Evolutionary conservation across 2,797 vertebrate genomes (phyloP), one percentile per base, ranked within the genome.

Genomic region (Scarus forsteni): DNA sequence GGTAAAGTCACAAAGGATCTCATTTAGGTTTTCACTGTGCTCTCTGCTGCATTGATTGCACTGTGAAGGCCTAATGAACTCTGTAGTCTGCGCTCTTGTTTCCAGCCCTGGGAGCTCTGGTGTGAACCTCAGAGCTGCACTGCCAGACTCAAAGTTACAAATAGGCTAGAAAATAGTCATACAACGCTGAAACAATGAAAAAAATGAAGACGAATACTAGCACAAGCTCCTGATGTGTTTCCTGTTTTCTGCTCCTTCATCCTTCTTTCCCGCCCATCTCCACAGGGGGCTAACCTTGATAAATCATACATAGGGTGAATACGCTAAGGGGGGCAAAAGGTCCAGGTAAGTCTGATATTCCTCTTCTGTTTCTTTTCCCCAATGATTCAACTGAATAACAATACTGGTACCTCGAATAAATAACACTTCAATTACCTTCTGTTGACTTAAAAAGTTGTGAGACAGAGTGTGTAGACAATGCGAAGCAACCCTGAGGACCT

Each of bases 41-140:
- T 87, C 86, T 90, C 83, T 59, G 66, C 80, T 80, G 85, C 90
- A 94, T 91, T 93, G 92, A 94, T 93, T 93, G 87, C 82, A 76
- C 49, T 81, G 88, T 83, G 84, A 88, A 85, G 77, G 81, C 86
- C 82, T 93, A 93, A 94, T 91, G 90, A 94, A 93, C 90, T 88
- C 76, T 75, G 74, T 57, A 86, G 80, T 85, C 57, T 69, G 74
- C 40, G 59, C 80, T 85, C 79, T 79, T 62, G 76, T 81, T 77
- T 89, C 71, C 61, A 80, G 80, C 81, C 83, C 58, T 60, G 87
- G 85, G 83, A 91, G 64, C 66, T 68, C 19, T 63, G 84, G 72
- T 79, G 66, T 60, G 66, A 84, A 86, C 75, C 70, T 72, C 75
- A 78, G 80, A 79, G 79, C 77, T 79, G 63, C 66, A 89, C 77